These are phyloP conservation scores for Umimayanthus chanpuru DNA, from an alignment of 92 coral and sea anemone genomes.

Conservation along the genomic window DNA sequence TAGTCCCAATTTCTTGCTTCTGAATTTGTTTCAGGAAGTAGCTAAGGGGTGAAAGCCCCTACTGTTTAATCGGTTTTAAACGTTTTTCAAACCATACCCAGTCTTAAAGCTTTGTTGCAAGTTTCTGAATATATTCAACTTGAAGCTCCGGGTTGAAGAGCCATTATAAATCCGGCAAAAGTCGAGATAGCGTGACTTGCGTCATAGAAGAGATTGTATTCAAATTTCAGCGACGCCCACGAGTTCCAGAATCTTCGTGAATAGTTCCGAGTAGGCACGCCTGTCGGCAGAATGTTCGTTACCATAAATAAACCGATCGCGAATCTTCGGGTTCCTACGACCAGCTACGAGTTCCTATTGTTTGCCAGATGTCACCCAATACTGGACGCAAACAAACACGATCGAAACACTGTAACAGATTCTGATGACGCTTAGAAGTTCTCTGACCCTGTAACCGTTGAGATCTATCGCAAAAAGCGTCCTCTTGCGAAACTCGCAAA, in stretches of 20 bases:
- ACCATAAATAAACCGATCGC: constrained; percentile 31
- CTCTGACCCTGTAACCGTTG: not conserved
- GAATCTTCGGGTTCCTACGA: constrained; percentile 39
- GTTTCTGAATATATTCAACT: too few relatives aligned
- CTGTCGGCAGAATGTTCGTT: constrained; percentile 41
- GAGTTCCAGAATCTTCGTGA: constrained; percentile 23
- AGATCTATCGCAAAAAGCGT: not conserved
- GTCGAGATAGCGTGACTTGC: not conserved
- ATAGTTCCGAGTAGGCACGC: not conserved
- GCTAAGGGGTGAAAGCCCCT: not conserved
- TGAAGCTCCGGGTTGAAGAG: not conserved
- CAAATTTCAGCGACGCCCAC: not conserved
- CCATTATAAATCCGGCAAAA: not conserved
- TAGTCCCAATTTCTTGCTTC: too few relatives aligned
- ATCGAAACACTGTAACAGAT: not conserved
- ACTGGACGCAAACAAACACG: not conserved
- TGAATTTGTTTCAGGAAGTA: not conserved
- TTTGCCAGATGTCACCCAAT: constrained; percentile 21
- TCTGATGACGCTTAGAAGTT: not conserved
- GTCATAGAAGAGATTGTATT: not conserved
- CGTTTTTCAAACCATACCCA: too few relatives aligned
- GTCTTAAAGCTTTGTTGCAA: too few relatives aligned
- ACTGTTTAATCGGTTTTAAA: too few relatives aligned
- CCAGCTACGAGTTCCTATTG: constrained; percentile 26
- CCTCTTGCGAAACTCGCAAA: constrained; percentile 7